Base-by-base conservation (phyloP, 2,797 vertebrate species). In the Coregonus ussuriensis region DNA sequence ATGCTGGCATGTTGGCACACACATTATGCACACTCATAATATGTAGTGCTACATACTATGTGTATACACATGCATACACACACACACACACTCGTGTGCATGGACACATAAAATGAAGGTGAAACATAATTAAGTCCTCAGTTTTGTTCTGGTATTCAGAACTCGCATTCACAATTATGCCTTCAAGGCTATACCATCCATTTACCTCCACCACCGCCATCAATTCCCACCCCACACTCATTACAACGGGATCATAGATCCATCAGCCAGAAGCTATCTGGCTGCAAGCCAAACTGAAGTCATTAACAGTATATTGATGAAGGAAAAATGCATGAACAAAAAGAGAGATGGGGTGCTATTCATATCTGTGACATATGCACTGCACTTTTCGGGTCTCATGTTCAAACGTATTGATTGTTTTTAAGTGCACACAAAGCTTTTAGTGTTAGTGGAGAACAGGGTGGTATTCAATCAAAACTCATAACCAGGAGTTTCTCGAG, bases 341-440 rank as follows among this genome's bases (percentile, higher is more conserved):
- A 25, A 51, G 54, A 74, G 68, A 35, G 54, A 25, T 21, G 35
- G 5, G 69, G 54, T 75, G 66, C 59, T 33, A 47, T 74, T 81
- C 56, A 52, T 74, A 81, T 75, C 73, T 65, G 71, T 74, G 56
- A 77, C 72, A 51, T 13, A 77, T 80, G 71, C 18, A 75, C 67
- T 9, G 53, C 71, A 82, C 62, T 52, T 74, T 74, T 56, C 31
- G 53, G 53, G 75, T 78, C 79, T 88, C 76, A 77, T 82, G 86
- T 86, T 84, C 78, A 82, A 68, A 80, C 63, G 70, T 78, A 75
- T 77, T 82, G 82, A 82, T 84, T 82, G 78, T 74, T 85, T 14
- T 83, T 82, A 35, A 77, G 72, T 79, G 79, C 65, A 56, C 73
- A 53, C 73, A 78, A 77, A 75, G 79, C 78, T 85, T 81, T 88